Base-by-base conservation (phyloP, 2,888 invertebrate genomes). In the Clostera curtula region DNA sequence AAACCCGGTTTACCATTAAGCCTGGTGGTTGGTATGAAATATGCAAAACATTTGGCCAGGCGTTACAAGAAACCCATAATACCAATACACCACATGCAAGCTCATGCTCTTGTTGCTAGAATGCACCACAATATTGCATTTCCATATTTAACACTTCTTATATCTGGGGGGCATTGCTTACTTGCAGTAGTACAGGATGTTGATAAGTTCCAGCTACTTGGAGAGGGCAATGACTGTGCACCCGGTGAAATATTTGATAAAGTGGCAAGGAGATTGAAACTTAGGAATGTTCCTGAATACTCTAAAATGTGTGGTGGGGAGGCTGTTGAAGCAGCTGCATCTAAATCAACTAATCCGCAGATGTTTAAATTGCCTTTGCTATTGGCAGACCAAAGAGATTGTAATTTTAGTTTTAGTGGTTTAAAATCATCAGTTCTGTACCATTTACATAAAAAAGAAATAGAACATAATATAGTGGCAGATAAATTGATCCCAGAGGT, bases 61-160 rank as follows among this genome's bases (percentile, higher is more conserved):
- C 68, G 80, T 24, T 83, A 87, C 41, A 82, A 86, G 0, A 94
- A 92, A 67, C 97, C 97, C 0, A 86, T 98, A 29, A 95, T 99
- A 62, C 97, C 98, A 0, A 93, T 99, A 40, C 98, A 99, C 77
- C 99, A 99, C 53, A 99, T 99, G 99, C 92, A 98, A 83, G 99
- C 99, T 1, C 99, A 99, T 85, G 97, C 98, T 6, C 79, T 99
- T 29, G 94, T 93, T 15, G 91, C 89, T 4, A 88, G 97, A 65
- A 91, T 97, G 90, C 76, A 80, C 19, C 54, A 89, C 56, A 62
- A 88, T 48, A 80, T 96, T 27, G 70, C 88, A 23, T 98, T 93
- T 82, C 98, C 98, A 24, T 98, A 92, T 74, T 75, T 98, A 35
- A 93, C 93, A 12, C 82, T 98, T 12, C 77, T 98, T 17, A 91